phyloP scores from a whole-genome alignment of 2,113 vertebrate species.

The Mormoops blainvillei region DNA sequence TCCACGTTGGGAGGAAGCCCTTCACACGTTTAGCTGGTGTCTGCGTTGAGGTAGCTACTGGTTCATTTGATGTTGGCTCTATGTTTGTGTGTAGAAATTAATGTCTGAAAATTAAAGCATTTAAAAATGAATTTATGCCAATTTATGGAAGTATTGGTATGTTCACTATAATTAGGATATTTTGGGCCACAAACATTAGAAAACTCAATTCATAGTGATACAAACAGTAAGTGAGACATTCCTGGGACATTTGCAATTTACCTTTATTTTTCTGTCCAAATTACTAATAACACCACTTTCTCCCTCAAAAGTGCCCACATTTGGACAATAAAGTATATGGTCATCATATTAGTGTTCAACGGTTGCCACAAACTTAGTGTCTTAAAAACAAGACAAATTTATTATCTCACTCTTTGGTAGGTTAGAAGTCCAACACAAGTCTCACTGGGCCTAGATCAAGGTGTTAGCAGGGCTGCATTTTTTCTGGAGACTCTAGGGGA shows the following conservation, averaged over 20 bases:
- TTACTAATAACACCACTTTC: background rate
- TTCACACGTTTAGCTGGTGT: rapidly evolving
- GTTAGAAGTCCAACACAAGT: background rate
- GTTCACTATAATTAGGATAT: background rate
- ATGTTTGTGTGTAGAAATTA: background rate
- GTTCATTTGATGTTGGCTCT: background rate
- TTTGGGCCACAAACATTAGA: background rate
- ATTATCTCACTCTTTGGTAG: background rate
- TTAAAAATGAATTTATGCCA: background rate
- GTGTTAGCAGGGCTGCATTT: background rate
- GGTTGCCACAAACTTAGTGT: background rate
- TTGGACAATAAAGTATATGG: background rate
- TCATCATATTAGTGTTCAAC: background rate
- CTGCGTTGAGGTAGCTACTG: background rate
- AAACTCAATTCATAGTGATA: background rate
- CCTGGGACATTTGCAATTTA: background rate
- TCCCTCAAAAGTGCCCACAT: background rate
- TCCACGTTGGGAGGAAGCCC: background rate
- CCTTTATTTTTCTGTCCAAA: background rate
- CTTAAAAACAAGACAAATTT: background rate
- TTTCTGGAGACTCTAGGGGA: background rate
- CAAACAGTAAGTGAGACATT: background rate
- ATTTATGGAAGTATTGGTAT: background rate
- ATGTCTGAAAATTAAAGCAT: background rate
- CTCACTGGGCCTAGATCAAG: background rate